Evolutionary conservation across 1,140 invertebrate genomes (phyloP).

Genomic region (Triops cancriformis): DNA sequence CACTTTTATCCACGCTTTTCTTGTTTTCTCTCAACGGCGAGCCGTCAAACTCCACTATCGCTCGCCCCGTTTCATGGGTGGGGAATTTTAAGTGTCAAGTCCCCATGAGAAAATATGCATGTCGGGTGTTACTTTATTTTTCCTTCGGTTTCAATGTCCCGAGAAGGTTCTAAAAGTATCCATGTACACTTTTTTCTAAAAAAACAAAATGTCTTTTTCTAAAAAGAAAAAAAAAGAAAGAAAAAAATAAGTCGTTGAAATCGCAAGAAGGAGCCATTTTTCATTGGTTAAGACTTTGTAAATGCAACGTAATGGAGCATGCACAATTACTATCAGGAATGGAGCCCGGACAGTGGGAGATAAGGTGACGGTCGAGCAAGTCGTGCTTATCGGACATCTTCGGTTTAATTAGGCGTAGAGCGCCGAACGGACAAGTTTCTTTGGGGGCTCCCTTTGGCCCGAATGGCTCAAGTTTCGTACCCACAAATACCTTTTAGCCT

Average conservation of each 20-base stretch:
- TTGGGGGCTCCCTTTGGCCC: background rate
- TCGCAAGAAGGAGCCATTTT: background rate
- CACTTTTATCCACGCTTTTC: background rate
- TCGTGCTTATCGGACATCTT: background rate
- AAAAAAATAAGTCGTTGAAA: background rate
- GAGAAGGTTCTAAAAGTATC: too few species aligned
- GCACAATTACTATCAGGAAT: background rate
- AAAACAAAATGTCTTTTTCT: too few species aligned
- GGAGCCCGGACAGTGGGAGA: background rate
- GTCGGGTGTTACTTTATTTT: too few species aligned
- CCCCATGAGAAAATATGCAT: too few species aligned
- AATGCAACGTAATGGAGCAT: background rate
- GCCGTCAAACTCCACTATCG: background rate
- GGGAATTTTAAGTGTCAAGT: too few species aligned
- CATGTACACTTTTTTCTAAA: too few species aligned
- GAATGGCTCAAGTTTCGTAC: background rate
- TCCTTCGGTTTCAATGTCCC: too few species aligned
- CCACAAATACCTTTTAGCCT: background rate
- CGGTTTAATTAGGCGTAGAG: conserved; percentile 4
- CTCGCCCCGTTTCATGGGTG: background rate
- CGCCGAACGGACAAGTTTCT: background rate
- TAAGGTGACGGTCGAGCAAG: background rate
- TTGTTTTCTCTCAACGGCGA: background rate
- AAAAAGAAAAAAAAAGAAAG: background rate
- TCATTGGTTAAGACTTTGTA: background rate